Evolutionary conservation across 2,797 vertebrate species (phyloP).

Genomic region (Melanotaenia nigrans): DNA sequence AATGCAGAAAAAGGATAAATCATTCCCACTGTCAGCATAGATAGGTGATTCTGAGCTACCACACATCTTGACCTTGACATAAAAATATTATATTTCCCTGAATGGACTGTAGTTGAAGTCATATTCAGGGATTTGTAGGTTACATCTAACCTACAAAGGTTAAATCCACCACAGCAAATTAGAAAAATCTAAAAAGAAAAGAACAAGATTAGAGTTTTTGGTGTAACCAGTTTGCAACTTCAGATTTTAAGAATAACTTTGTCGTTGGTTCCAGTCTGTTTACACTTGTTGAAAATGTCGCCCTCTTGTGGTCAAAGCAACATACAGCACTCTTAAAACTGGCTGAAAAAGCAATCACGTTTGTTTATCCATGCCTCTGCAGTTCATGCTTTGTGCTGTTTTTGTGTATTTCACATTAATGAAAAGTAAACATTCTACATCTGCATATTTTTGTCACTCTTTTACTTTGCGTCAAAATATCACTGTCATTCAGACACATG

Average conservation of each 20-base stretch:
- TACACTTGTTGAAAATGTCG: conserved; percentile 40
- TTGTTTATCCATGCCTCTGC: too few species aligned
- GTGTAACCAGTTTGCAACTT: not conserved
- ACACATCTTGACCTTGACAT: conserved; percentile 11
- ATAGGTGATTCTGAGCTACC: not conserved
- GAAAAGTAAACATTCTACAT: not conserved
- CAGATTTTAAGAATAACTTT: not conserved
- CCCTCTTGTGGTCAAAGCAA: conserved; percentile 67
- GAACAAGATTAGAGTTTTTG: not conserved
- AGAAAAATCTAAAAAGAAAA: not conserved
- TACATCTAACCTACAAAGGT: not conserved
- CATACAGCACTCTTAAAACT: not conserved
- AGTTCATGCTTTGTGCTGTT: not conserved
- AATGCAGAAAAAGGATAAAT: not conserved
- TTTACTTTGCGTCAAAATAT: conserved; percentile 2
- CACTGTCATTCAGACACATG: not conserved
- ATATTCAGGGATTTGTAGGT: conserved; percentile 3
- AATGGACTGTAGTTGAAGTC: not conserved
- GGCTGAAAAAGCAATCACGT: not conserved
- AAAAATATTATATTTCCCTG: conserved; percentile 6
- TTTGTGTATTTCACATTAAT: not conserved
- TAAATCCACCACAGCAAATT: not conserved
- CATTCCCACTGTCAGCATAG: not conserved
- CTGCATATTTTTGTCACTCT: not conserved
- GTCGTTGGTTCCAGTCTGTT: not conserved